Evolutionary conservation across 2,888 invertebrate genomes (phyloP), one percentile per base, ranked within the genome.

Genomic region (Archaeoteleia sp.): DNA sequence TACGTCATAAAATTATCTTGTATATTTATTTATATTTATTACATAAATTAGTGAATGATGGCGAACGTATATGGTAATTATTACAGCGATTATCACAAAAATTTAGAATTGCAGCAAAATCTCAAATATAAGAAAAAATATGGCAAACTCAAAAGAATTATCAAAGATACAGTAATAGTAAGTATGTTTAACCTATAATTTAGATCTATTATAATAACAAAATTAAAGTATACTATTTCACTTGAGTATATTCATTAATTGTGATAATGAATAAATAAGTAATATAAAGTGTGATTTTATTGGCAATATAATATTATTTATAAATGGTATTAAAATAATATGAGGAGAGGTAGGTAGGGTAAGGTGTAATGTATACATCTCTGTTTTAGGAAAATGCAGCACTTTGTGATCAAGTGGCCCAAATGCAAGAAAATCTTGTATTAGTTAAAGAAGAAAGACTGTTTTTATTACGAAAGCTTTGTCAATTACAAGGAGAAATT

Each of bases 391-490:
- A 94, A 87, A 94, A 94, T 87, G 92, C 93, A 48, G 93, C 93
- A 2, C 84, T 96, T 1, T 95, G 95, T 84, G 96, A 96, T 87
- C 95, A 96, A 88, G 92, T 95, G 9, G 91, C 93, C 0, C 90
- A 92, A 83, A 90, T 93, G 68, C 95, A 96, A 86, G 92, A 94
- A 77, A 93, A 93, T 82, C 90, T 95, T 42, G 85, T 92, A 15
- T 89, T 92, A 48, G 91, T 93, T 0, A 93, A 93, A 79, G 95
- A 95, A 81, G 95, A 96, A 84, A 88, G 95, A 66, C 90, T 93
- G 72, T 95, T 91, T 85, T 86, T 96, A 34, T 86, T 95, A 17
- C 90, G 91, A 70, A 94, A 94, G 82, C 85, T 95, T 12, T 88
- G 92, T 75, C 91, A 91, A 77, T 89, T 90, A 37, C 84, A 84